Evolutionary conservation across 2,888 invertebrate genomes (phyloP).

Genomic region (Ryuthela nishihirai): DNA sequence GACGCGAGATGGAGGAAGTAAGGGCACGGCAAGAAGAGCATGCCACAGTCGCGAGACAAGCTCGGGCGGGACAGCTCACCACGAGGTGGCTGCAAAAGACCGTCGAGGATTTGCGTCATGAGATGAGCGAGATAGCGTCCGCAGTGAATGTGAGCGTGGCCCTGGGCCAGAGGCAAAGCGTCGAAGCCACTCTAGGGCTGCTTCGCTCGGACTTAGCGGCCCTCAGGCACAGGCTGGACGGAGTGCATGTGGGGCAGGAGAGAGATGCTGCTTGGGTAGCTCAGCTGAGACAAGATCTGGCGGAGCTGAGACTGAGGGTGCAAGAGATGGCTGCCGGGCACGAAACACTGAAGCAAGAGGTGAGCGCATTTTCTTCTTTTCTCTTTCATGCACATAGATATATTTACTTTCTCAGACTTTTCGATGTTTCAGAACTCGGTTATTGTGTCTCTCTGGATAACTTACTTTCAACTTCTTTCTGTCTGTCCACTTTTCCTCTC

Average conservation of each 20-base stretch:
- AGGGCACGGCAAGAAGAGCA: constrained; percentile 28
- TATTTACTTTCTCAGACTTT: too few relatives aligned
- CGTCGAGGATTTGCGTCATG: constrained; percentile 36
- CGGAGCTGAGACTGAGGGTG: constrained; percentile 44
- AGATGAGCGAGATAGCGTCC: constrained; percentile 39
- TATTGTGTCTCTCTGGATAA: too few relatives aligned
- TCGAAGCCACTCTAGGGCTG: constrained; percentile 27
- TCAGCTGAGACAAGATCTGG: constrained; percentile 44
- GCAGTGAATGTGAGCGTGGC: constrained; percentile 39
- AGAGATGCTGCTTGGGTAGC: constrained; percentile 27
- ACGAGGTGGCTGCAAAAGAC: constrained; percentile 37
- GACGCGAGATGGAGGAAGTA: constrained; percentile 28
- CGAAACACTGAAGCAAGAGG: constrained; percentile 40
- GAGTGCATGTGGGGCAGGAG: constrained; percentile 27
- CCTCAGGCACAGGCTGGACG: constrained; percentile 33
- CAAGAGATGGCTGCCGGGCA: constrained; percentile 39
- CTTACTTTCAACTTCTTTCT: too few relatives aligned
- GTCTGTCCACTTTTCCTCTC: too few relatives aligned
- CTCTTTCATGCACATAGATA: too few relatives aligned
- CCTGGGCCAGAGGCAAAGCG: constrained; percentile 26
- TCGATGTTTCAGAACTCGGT: too few relatives aligned
- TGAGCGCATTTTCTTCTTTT: too few relatives aligned
- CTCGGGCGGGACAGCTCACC: constrained; percentile 23
- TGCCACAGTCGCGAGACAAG: constrained; percentile 7
- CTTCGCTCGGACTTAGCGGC: constrained; percentile 38